phyloP scores from a whole-genome alignment of 2,797 vertebrate genomes.

The Typhlichthys eigenmanni region DNA sequence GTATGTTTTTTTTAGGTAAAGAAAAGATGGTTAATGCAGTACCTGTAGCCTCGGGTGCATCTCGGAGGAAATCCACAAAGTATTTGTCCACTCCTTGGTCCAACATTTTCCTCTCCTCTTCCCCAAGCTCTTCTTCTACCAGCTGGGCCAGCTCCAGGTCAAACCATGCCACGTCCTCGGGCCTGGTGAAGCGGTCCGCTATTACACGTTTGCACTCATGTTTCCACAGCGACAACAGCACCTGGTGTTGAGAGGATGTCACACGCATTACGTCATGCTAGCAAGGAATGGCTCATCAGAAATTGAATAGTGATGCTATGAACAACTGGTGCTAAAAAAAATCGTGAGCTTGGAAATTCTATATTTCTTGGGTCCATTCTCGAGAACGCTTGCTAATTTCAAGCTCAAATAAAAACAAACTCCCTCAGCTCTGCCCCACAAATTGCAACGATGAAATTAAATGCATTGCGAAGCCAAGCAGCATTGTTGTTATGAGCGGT shows the following conservation, averaged over 20 bases:
- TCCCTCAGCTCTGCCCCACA: too few species aligned
- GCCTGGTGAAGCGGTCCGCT: constrained; percentile 88
- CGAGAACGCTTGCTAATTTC: too few species aligned
- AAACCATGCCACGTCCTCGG: constrained; percentile 89
- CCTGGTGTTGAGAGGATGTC: constrained; percentile 60
- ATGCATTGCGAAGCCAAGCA: too few species aligned
- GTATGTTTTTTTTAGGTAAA: too few species aligned
- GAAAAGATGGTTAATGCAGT: constrained; percentile 26
- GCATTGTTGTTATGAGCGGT: too few species aligned
- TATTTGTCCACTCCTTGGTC: constrained; percentile 77
- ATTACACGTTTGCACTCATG: constrained; percentile 95
- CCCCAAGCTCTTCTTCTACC: constrained; percentile 77
- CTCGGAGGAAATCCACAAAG: constrained; percentile 94
- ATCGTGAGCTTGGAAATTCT: too few species aligned
- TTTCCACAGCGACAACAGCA: constrained; percentile 88
- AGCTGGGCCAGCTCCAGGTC: constrained; percentile 78
- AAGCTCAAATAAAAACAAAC: too few species aligned
- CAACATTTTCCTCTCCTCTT: constrained; percentile 64
- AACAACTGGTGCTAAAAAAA: too few species aligned
- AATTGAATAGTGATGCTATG: not conserved
- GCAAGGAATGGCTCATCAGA: not conserved
- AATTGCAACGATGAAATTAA: too few species aligned
- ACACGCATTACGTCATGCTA: not conserved
- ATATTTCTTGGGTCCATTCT: too few species aligned
- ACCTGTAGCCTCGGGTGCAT: constrained; percentile 88